Evolutionary conservation across 2,113 vertebrate genomes (phyloP).

Genomic region (Sciurus niger): DNA sequence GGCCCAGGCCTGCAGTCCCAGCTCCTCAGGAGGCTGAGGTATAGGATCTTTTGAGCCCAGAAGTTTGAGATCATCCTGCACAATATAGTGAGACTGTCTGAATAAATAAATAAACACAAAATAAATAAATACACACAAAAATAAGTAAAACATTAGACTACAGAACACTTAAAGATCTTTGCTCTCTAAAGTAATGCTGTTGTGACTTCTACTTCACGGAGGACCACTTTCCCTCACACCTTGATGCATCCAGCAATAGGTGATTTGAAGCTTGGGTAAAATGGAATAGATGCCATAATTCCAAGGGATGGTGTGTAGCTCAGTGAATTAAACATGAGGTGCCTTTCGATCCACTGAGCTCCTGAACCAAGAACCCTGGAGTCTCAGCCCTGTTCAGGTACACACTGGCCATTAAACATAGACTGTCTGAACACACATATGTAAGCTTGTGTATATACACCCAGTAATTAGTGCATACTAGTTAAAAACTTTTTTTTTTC

Average conservation of each 20-base stretch:
- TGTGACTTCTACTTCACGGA: not conserved
- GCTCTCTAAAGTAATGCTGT: not conserved
- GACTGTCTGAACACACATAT: not conserved
- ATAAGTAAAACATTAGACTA: not conserved
- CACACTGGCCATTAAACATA: not conserved
- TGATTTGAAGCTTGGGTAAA: not conserved
- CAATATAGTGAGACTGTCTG: too few relatives aligned
- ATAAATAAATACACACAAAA: too few relatives aligned
- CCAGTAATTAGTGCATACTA: not conserved
- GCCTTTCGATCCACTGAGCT: fast-evolving
- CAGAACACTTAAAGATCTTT: not conserved
- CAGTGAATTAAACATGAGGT: not conserved
- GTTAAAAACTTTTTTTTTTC: not conserved
- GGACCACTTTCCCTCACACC: not conserved
- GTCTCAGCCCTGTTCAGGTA: too few relatives aligned
- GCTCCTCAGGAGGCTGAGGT: not conserved
- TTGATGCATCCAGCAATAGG: not conserved
- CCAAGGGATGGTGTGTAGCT: not conserved
- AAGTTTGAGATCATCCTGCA: too few relatives aligned
- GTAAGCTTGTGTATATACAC: fast-evolving
- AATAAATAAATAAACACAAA: too few relatives aligned
- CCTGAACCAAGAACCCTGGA: not conserved
- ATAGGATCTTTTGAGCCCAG: not conserved
- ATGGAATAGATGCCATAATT: not conserved
- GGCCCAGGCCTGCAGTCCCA: not conserved